Percentiles rank a stretch among this genome's conserved stretches.
Conservation (phyloP, 64 coral and sea anemone genomes). For the Dendronephthya gigantea region DNA sequence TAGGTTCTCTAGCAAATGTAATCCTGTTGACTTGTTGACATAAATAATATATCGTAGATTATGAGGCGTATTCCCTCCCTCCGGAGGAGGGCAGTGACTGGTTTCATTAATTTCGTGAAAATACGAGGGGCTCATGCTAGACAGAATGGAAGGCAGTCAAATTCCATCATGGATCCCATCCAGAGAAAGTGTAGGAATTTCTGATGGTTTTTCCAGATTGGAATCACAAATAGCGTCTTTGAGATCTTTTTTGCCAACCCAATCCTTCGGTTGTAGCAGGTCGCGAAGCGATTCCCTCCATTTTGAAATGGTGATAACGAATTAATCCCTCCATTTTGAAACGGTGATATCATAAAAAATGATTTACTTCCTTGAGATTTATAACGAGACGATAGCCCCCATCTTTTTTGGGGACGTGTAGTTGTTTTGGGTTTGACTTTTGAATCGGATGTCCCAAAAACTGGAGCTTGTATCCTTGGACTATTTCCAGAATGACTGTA, state of each 20-base stretch:
- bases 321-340: too few relatives aligned
- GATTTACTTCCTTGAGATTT: constrained; percentile 14
- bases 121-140: background rate
- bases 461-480: background rate
- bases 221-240: background rate
- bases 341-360: too few relatives aligned
- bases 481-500: too few relatives aligned
- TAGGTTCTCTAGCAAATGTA: background rate
- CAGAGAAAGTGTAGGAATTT: background rate
- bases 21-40: background rate
- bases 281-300: background rate
- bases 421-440: background rate
- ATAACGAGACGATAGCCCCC: too few relatives aligned
- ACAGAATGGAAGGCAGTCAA: background rate
- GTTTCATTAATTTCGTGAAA: constrained; percentile 3
- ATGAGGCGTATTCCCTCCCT: background rate
- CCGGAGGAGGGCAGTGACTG: background rate
- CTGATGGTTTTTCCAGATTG: too few relatives aligned
- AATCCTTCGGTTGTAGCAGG: background rate
- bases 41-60: background rate
- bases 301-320: constrained; percentile 13
- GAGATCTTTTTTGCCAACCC: background rate
- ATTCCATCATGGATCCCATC: background rate
- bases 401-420: background rate
- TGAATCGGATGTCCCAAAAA: background rate